A percentile compares a stretch with the other conserved stretches of the same genome.
phyloP scores from a whole-genome alignment of 2,113 vertebrate genomes.

The Ceyx cyanopectus region DNA sequence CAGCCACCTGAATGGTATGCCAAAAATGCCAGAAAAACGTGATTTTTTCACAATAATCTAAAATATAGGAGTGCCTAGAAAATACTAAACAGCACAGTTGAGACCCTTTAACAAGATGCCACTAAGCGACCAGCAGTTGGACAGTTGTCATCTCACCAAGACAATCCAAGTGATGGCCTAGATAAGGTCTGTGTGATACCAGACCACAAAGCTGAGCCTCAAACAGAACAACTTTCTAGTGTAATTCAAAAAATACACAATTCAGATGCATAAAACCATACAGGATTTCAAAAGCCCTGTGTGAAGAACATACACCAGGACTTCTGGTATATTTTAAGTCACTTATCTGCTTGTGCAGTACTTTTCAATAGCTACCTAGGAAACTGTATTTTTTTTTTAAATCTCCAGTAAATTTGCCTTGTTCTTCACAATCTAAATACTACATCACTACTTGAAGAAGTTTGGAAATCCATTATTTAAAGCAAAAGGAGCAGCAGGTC shows the following conservation, averaged over 20 bases:
- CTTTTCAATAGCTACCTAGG: neutral
- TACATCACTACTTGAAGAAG: neutral
- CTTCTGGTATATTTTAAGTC: neutral
- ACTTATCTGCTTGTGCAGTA: neutral
- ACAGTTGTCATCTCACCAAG: neutral
- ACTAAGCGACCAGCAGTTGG: neutral
- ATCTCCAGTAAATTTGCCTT: neutral
- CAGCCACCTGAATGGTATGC: constrained; percentile 86
- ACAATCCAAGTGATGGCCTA: neutral
- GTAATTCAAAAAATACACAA: neutral
- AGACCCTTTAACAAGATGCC: neutral
- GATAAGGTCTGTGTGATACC: accelerated
- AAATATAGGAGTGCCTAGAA: neutral
- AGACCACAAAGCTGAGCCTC: neutral
- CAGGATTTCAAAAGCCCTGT: neutral
- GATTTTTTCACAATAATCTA: neutral
- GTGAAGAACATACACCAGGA: neutral
- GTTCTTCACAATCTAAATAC: neutral
- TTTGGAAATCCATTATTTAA: neutral
- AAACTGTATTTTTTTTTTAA: neutral
- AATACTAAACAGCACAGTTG: accelerated
- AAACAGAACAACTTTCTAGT: neutral
- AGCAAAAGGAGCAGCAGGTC: neutral
- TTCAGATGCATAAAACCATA: neutral
- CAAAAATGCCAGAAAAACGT: neutral